Evolutionary conservation across 2,888 invertebrate genomes (phyloP).

Genomic region (Capitulum mitella): DNA sequence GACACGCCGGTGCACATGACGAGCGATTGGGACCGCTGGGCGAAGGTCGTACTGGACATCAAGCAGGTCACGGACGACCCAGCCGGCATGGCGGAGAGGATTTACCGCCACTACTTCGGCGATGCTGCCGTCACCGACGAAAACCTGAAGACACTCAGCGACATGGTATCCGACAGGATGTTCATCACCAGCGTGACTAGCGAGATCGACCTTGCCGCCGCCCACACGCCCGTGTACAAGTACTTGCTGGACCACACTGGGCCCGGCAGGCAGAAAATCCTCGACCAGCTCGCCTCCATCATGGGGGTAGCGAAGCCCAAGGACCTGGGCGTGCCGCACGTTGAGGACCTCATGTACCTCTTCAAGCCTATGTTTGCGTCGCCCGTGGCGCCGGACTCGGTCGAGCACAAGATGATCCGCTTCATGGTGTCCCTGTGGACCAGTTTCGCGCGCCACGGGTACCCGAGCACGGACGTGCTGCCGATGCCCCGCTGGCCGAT

Average conservation of each 20-base stretch:
- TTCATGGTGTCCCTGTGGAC: constrained; percentile 1
- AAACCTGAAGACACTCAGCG: background rate
- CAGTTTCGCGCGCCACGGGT: background rate
- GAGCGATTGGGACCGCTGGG: background rate
- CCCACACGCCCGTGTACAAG: background rate
- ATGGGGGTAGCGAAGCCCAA: background rate
- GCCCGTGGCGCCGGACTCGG: background rate
- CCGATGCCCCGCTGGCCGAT: constrained; percentile 8
- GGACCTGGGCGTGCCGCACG: background rate
- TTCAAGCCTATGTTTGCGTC: background rate
- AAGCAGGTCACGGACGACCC: background rate
- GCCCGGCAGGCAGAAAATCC: background rate
- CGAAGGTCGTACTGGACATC: background rate
- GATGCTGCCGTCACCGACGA: background rate
- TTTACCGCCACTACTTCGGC: background rate
- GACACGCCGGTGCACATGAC: no score
- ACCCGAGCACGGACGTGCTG: background rate
- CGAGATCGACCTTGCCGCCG: background rate
- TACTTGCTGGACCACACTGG: constrained; percentile 2
- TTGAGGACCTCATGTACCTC: background rate
- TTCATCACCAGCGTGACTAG: background rate
- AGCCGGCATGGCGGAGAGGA: background rate
- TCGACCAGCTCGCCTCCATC: background rate
- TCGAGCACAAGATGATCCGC: background rate
- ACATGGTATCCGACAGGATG: background rate